A percentile compares a stretch with the other conserved stretches of the same genome.
Evolutionary conservation across 2,113 vertebrate genomes (phyloP).

Genomic region (Nycticorax nycticorax): DNA sequence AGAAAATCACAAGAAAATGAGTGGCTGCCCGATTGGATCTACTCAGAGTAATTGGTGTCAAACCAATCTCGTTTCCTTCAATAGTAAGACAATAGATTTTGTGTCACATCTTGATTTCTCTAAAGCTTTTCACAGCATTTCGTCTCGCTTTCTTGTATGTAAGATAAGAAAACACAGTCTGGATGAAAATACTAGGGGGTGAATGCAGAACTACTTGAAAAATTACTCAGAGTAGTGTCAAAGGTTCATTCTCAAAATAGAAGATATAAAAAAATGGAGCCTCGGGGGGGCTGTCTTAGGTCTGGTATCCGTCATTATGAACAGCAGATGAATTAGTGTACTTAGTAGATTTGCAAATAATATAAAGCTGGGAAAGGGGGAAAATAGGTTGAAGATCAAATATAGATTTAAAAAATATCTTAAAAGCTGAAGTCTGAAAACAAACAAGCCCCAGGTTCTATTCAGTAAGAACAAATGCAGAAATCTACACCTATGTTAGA

Average conservation of each 20-base stretch:
- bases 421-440: neutral
- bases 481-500: neutral
- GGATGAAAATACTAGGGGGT: neutral
- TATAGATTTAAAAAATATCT: neutral
- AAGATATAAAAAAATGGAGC: neutral
- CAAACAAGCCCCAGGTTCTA: neutral
- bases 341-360: neutral
- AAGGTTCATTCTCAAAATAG: neutral
- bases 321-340: neutral
- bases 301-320: neutral
- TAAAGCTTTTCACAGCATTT: neutral
- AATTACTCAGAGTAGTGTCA: neutral
- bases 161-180: neutral
- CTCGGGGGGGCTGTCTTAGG: neutral
- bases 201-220: neutral
- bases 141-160: neutral
- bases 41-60: constrained; percentile 24
- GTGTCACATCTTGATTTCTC: neutral
- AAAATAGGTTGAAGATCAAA: neutral
- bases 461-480: neutral
- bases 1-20: neutral
- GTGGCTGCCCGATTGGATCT: neutral
- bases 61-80: neutral
- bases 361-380: neutral
- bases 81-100: neutral